Base-by-base conservation (phyloP, 2,113 vertebrate genomes). In the Cryptomyrus ogoouensis region DNA sequence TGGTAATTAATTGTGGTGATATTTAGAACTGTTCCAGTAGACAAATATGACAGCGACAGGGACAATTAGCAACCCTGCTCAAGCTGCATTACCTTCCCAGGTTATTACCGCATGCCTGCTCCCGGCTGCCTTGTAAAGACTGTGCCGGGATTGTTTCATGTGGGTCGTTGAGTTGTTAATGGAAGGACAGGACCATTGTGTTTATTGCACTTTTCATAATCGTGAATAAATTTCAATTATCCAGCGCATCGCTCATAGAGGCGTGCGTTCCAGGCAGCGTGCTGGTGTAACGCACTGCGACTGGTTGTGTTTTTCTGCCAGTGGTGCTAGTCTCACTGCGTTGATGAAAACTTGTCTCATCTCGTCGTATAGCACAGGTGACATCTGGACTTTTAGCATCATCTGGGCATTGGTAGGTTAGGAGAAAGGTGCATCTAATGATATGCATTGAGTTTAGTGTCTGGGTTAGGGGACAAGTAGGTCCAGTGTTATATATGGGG, bases 21-120 rank as follows among this genome's bases (percentile, higher is more conserved):
- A 98, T 99, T 99, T 98, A 98, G 97, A 97, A 98, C 97, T 96
- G 97, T 97, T 98, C 96, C 96, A 97, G 97, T 97, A 97, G 96
- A 98, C 97, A 98, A 98, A 98, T 99, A 98, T 99, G 98, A 99
- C 97, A 98, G 97, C 97, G 97, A 98, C 97, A 98, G 97, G 97
- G 97, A 98, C 97, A 98, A 98, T 99, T 98, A 98, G 97, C 96
- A 97, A 96, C 96, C 96, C 96, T 96, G 97, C 98, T 98, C 98
- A 97, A 98, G 98, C 98, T 98, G 98, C 98, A 98, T 98, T 98
- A 99, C 97, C 97, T 98, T 98, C 97, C 96, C 95, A 95, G 95
- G 97, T 97, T 97, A 97, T 98, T 97, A 97, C 96, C 96, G 96
- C 93, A 95, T 93, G 96, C 96, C 95, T 39, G 96, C 96, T 96